Conservation (phyloP, 2,113 vertebrate species). For the Agapornis roseicollis region DNA sequence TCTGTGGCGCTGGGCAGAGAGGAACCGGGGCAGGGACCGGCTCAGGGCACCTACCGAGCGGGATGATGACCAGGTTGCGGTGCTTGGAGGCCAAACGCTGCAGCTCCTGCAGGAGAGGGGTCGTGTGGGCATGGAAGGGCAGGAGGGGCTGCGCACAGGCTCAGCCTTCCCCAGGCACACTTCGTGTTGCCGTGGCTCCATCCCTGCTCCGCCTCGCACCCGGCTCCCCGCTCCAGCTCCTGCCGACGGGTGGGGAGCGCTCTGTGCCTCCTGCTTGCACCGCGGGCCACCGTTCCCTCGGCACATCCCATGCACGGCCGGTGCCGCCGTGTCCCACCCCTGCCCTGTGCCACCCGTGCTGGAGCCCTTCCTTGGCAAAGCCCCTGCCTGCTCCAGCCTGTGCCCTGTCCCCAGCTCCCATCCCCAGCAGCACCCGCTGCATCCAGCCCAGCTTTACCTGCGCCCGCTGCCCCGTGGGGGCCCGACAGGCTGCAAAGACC, state of each 20-base stretch:
- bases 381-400: neutral
- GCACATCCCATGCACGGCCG: neutral
- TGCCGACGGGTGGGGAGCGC: neutral
- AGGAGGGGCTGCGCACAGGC: neutral
- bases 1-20: neutral
- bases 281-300: no score
- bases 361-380: neutral
- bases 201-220: neutral
- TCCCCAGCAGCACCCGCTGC: neutral
- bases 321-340: neutral
- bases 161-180: neutral
- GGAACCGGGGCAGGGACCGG: rapidly evolving
- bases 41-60: neutral
- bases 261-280: no score
- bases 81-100: neutral
- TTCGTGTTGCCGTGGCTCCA: rapidly evolving
- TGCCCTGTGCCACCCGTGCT: neutral
- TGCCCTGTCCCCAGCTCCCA: no score
- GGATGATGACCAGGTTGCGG: neutral
- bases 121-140: rapidly evolving
- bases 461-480: no score
- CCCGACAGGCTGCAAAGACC: neutral
- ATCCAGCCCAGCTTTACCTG: neutral
- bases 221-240: neutral
- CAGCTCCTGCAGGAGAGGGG: neutral